phyloP scores from a whole-genome alignment of 2,888 invertebrate species.

The Stenichneumon culpator region DNA sequence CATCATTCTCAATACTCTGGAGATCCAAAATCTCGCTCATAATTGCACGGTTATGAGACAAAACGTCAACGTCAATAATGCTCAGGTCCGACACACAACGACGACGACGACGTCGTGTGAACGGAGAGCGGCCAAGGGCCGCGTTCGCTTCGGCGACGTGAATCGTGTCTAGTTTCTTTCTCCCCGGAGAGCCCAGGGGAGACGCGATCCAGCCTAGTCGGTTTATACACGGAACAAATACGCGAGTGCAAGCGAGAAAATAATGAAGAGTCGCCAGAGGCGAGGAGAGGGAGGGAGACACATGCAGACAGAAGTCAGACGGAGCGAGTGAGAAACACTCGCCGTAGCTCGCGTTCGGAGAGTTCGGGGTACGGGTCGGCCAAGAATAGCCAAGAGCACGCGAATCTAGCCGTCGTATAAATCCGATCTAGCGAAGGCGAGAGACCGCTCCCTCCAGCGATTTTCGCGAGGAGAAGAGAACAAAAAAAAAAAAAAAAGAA shows the following conservation, averaged over 20 bases:
- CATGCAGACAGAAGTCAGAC: constrained; percentile 22
- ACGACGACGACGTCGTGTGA: background rate
- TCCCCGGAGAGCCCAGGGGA: constrained; percentile 5
- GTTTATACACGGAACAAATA: constrained; percentile 37
- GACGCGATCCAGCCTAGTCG: constrained; percentile 41
- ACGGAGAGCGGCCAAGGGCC: background rate
- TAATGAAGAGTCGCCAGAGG: constrained; percentile 28
- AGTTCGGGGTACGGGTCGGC: constrained; percentile 69
- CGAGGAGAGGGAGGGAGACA: constrained; percentile 18
- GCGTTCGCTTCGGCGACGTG: constrained; percentile 21
- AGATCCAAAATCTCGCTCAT: constrained; percentile 74
- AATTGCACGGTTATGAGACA: constrained; percentile 55
- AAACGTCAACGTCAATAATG: constrained; percentile 40
- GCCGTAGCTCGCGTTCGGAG: constrained; percentile 63
- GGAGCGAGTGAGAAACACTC: constrained; percentile 59
- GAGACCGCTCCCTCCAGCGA: constrained; percentile 81
- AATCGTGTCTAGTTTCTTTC: constrained; percentile 19
- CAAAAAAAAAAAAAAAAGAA: constrained; percentile 21
- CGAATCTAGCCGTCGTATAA: constrained; percentile 78
- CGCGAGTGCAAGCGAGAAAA: constrained; percentile 42
- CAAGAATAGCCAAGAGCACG: constrained; percentile 82
- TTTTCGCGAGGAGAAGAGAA: constrained; percentile 40
- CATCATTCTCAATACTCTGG: constrained; percentile 78
- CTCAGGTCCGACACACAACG: constrained; percentile 44
- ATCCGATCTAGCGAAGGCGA: constrained; percentile 69